phyloP scores from a whole-genome alignment of 2,888 invertebrate genomes.

The Diaphora mendica region DNA sequence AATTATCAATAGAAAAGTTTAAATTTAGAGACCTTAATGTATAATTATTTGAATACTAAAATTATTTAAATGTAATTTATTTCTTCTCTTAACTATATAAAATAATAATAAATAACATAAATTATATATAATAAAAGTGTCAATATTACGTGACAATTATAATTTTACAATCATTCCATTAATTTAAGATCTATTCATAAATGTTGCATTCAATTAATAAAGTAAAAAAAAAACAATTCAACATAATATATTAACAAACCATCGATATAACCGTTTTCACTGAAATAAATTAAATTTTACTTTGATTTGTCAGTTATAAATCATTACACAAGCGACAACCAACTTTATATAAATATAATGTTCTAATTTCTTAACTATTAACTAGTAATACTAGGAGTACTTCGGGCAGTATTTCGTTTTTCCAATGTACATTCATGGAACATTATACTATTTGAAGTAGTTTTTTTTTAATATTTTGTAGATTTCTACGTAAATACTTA shows the following conservation, averaged over 20 bases:
- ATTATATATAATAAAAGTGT: no score
- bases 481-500: not conserved
- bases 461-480: not conserved
- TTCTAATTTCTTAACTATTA: not conserved
- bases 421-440: not conserved
- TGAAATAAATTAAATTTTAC: constrained; percentile 44
- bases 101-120: no score
- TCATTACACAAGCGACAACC: constrained; percentile 26
- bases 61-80: no score
- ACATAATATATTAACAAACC: not conserved
- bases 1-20: not conserved
- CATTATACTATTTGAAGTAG: not conserved
- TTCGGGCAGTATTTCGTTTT: not conserved
- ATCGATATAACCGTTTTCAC: constrained; percentile 22
- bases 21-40: no score
- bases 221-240: not conserved
- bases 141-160: not conserved
- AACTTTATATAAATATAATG: not conserved
- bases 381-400: not conserved
- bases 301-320: constrained; percentile 31
- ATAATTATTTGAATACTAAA: no score
- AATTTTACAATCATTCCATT: not conserved
- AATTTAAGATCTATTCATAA: not conserved
- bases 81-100: no score
- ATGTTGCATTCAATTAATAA: not conserved